Evolutionary conservation across 2,113 vertebrate genomes (phyloP).

Genomic region (Riparia riparia): DNA sequence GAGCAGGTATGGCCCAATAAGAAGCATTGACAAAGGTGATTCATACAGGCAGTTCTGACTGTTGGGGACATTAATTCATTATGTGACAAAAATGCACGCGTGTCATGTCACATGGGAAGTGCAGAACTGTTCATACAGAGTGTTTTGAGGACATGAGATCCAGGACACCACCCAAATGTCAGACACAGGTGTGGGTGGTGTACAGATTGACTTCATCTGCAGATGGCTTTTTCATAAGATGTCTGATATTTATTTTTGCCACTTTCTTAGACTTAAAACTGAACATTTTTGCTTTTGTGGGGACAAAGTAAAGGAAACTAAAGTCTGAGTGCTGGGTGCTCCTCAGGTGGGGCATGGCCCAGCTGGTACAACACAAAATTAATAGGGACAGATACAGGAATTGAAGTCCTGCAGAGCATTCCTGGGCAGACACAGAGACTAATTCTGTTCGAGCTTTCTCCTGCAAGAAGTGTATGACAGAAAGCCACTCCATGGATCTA

Average conservation of each 20-base stretch:
- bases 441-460: neutral
- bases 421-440: neutral
- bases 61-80: too few relatives aligned
- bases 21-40: neutral
- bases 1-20: neutral
- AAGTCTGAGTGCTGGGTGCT: neutral
- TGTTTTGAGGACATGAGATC: neutral
- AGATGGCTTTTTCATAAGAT: neutral
- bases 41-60: neutral
- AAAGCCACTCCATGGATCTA: neutral
- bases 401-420: neutral
- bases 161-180: neutral
- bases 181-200: accelerated
- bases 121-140: neutral
- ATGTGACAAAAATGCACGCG: neutral
- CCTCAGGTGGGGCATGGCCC: neutral
- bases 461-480: neutral
- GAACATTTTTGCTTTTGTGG: neutral
- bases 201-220: neutral
- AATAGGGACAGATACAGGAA: neutral
- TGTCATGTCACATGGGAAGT: neutral
- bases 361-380: neutral
- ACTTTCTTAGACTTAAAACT: neutral
- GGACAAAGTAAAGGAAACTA: neutral
- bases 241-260: neutral